Base-by-base conservation (phyloP, 2,888 invertebrate species). In the Syrista parreyssii region DNA sequence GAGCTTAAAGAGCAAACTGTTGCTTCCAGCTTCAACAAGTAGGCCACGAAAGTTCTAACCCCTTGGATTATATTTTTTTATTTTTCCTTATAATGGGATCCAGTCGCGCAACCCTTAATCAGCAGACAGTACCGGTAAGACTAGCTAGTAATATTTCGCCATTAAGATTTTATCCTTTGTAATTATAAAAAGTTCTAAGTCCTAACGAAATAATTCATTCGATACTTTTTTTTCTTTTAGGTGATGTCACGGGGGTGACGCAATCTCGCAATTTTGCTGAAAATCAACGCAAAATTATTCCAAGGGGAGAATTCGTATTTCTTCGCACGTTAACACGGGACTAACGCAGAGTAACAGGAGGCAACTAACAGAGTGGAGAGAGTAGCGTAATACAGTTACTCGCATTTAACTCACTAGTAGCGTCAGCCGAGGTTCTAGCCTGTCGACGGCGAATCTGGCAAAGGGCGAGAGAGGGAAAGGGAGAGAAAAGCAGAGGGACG, bases 11-110 rank as follows among this genome's bases (percentile, higher is more conserved):
- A 86, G 88, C 89, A 90, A 91, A 91, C 91, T 91, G 91, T 91
- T 91, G 91, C 91, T 90, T 89, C 90, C 81, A 80, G 88, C 86
- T 87, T 88, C 90, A 90, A 90, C 90, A 90, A 91, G 91, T 90
- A 88, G 89, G 79, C 79, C 81, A 81, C 74, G 76, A 55, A 55
- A 55, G 9, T 55, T 55, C 23, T 55, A 55, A 9, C 23, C 23
- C 23, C 9, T 15, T 23, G 15, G 55, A 55, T 23, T 55, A 23
- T 55, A 55, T 55, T 9, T 55, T 0, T 55, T 15, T 23, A 6
- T 55, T 55, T 55, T 23, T 55, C 55, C 23, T 15, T 6, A 2
- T 40, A 15, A 15, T 2, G 40, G 15, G 12, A 36, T 36, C 36
- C 12, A 36, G 40, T 40, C 6, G 15, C 6, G 15, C 40, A 15